Evolutionary conservation across 2,113 vertebrate species (phyloP).

Genomic region (Rattus norvegicus): DNA sequence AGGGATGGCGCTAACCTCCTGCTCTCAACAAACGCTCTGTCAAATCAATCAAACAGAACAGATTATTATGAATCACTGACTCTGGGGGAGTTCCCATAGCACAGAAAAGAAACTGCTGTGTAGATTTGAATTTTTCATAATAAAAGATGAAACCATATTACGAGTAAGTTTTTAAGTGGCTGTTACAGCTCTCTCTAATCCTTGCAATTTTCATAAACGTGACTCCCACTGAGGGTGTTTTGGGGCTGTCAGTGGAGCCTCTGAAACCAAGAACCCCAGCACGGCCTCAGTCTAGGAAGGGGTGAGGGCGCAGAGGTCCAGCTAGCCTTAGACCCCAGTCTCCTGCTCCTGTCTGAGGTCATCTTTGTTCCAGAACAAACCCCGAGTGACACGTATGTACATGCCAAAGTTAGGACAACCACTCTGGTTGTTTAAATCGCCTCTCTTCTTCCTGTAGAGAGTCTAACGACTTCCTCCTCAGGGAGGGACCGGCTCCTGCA

Average conservation of each 20-base stretch:
- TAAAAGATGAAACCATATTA: slow-evolving; percentile 41
- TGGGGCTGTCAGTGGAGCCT: background rate
- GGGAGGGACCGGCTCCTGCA: background rate
- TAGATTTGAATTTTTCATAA: slow-evolving; percentile 10
- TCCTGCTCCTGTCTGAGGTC: background rate
- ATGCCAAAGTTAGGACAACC: background rate
- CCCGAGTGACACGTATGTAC: background rate
- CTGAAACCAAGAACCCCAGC: no score
- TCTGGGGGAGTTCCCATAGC: background rate
- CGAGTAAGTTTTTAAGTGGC: background rate
- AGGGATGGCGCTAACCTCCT: background rate
- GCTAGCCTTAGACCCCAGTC: background rate
- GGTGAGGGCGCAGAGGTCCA: background rate
- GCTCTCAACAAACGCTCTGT: background rate
- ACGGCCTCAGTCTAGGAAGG: background rate
- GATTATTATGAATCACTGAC: slow-evolving; percentile 3
- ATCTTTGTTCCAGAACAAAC: slow-evolving; percentile 17
- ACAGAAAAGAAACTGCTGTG: background rate
- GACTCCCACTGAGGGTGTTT: background rate
- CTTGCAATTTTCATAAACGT: background rate
- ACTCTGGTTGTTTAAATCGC: slow-evolving; percentile 10
- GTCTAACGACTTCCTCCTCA: background rate
- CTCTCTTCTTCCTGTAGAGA: background rate
- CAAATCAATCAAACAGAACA: background rate
- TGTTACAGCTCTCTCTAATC: background rate